Conservation (phyloP, 2,888 invertebrate genomes). For the Agrochola circellaris region DNA sequence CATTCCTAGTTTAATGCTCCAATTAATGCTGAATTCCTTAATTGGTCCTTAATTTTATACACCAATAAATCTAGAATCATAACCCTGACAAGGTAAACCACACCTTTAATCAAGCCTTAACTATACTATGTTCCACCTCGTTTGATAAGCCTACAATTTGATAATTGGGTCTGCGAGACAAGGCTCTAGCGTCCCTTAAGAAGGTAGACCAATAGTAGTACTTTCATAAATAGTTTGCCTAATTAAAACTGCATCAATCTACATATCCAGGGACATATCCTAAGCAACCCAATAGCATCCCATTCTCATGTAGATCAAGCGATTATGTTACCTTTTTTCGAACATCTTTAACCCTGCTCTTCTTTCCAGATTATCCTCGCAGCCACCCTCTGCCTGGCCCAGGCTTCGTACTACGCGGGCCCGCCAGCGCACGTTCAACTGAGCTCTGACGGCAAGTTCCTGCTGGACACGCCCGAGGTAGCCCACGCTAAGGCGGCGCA, state of each 20-base stretch:
- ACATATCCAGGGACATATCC: background rate
- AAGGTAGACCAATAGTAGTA: background rate
- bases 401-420: constrained; percentile 89
- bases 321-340: background rate
- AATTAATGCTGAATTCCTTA: constrained; percentile 10
- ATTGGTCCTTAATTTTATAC: constrained; percentile 28
- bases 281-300: background rate
- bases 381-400: constrained; percentile 88
- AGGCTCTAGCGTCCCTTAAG: background rate
- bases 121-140: background rate
- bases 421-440: constrained; percentile 87
- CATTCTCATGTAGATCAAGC: background rate
- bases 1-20: constrained; percentile 15
- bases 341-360: background rate
- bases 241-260: background rate
- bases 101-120: background rate
- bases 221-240: background rate
- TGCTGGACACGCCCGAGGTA: constrained; percentile 90
- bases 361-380: constrained; percentile 86
- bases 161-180: background rate
- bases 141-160: background rate
- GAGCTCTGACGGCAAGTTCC: constrained; percentile 88
- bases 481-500: constrained; percentile 89
- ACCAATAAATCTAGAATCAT: constrained; percentile 16
- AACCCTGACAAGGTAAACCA: background rate